Evolutionary conservation across 2,888 invertebrate species (phyloP), one percentile per base, ranked within the genome.

Genomic region (Mesorhabditis belari): DNA sequence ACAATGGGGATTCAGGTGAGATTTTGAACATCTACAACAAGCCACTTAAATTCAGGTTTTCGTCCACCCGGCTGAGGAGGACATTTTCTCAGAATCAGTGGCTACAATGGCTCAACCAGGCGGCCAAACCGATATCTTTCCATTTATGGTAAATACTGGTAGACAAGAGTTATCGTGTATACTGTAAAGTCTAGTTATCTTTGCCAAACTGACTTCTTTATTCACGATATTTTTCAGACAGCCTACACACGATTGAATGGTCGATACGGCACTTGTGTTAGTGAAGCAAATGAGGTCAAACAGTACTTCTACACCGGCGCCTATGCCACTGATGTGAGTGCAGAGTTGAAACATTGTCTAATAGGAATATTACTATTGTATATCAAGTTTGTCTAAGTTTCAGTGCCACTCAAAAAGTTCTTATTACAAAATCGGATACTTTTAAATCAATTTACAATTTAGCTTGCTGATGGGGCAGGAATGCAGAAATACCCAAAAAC

Each of bases 71-170:
- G 54, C 55, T 9, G 58, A 64, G 5, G 71, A 73, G n/a, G 62
- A 62, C 24, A 63, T 74, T 6, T 67, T 71, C 54, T 70, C 69
- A n/a, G 74, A 74, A 57, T 73, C 73, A 5, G 60, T 68, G 12
- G 35, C 70, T n/a, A 67, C 65, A 49, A 67, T 69, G 29, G 66
- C 65, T 1, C 57, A 62, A n/a, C 70, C 70, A 3, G 69, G 61
- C 58, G 55, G 65, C 21, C 25, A 62, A 25, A 35, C 63, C 0
- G 62, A 61, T 26, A 61, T 70, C 17, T 65, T 64, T 54, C 62
- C 65, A 27, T 63, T 60, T 12, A 58, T 50, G 49, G 65, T 70
- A 24, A 53, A 25, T 19, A 21, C 12, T n/a, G n/a, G n/a, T n/a
- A n/a, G n/a, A n/a, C n/a, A n/a, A n/a, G n/a, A n/a, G n/a, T n/a